Base-by-base conservation (phyloP, 30 jellyfish, hydroid and myxozoan species). In the Aurelia sp. region DNA sequence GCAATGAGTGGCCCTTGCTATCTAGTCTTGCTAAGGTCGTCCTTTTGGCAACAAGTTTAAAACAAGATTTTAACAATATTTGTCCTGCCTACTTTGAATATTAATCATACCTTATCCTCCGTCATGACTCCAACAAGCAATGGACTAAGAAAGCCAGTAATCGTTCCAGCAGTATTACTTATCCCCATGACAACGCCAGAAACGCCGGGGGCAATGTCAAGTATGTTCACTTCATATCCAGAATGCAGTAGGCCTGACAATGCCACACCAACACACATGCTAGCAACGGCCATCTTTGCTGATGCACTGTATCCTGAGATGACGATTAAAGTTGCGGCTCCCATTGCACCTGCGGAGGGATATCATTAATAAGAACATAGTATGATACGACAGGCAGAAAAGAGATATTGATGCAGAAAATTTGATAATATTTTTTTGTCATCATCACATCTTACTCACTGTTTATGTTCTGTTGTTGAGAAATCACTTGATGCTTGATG, bases 191-290 rank as follows among this genome's bases (percentile, higher is more conserved):
- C 97, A 63, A 94, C 81, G 16, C 99, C 99, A 52, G 99, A 85
- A 13, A 94, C 91, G 27, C 96, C 92, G 30, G 99, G 99, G 55
- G 99, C 99, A 33, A 94, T 89, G 62, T 94, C 99, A 24, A 94
- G 86, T 17, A 94, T 80, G 78, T 94, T 94, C 65, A 94, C 99
- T 74, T 94, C 99, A 66, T 94, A 94, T 15, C 99, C 99, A 72
- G 98, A 90, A 55, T 94, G 99, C 75, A 94, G 11, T 4, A 94
- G 87, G 9, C 97, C 97, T 13, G 99, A 94, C 76, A 94, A 24
- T 20, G 99, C 99, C 41, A 94, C 99, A 12, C 99, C 99, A 33
- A 89, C 67, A 76, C 99, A 94, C 99, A 94, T 94, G 85, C 97
- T 88, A 11, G 87, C 91, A n/a, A 94, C 97, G 9, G 99, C 97